Conservation (phyloP, 2,888 invertebrate species). For the Coleophora flavipennella region DNA sequence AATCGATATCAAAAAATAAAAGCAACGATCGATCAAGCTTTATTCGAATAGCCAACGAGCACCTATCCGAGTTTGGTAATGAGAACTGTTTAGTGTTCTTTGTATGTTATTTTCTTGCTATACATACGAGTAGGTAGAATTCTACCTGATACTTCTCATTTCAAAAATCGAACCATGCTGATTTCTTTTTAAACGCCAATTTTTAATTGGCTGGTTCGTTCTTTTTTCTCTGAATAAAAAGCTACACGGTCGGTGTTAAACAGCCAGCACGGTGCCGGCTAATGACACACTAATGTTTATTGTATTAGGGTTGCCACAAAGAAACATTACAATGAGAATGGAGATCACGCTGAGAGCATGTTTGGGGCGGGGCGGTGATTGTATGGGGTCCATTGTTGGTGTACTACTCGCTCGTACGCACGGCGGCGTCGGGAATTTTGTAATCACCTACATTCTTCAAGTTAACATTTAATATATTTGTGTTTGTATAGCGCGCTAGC, state of each 20-base stretch:
- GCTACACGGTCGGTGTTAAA: slow-evolving; percentile 38
- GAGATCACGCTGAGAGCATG: slow-evolving; percentile 62
- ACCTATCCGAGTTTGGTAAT: slow-evolving; percentile 37
- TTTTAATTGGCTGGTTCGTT: slow-evolving; percentile 22
- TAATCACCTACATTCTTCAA: slow-evolving; percentile 47
- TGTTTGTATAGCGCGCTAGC: background rate
- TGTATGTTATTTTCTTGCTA: background rate
- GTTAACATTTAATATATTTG: slow-evolving; percentile 13
- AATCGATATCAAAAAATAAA: slow-evolving; percentile 59
- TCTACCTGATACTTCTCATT: slow-evolving; percentile 9
- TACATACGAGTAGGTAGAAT: background rate
- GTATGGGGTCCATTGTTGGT: slow-evolving; percentile 55
- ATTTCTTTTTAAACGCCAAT: background rate
- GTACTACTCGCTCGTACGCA: too few species aligned
- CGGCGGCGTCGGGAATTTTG: slow-evolving; percentile 48
- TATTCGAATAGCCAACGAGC: slow-evolving; percentile 44
- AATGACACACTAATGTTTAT: slow-evolving; percentile 68
- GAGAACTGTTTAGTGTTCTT: slow-evolving; percentile 15
- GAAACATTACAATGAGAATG: slow-evolving; percentile 63
- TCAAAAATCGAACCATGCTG: slow-evolving; percentile 7
- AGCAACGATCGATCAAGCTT: slow-evolving; percentile 64
- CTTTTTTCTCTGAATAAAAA: slow-evolving; percentile 26
- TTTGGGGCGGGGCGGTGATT: slow-evolving; percentile 64
- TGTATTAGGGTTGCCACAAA: slow-evolving; percentile 65
- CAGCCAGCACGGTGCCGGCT: slow-evolving; percentile 58